phyloP scores from a whole-genome alignment of 2,888 invertebrate species.

The Habroteleia sp. region DNA sequence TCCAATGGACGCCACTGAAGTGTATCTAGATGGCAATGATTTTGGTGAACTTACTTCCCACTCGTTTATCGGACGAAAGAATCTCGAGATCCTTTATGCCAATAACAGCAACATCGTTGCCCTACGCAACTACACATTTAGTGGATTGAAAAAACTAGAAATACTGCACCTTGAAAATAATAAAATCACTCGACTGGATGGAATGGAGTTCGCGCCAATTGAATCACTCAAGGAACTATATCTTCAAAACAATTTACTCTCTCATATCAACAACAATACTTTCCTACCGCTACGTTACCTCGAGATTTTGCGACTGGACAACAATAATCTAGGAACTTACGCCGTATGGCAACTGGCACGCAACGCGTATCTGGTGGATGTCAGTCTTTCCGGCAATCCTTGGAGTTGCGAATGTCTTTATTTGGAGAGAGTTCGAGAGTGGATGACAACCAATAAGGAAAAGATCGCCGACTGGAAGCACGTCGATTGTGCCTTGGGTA shows the following conservation, averaged over 20 bases:
- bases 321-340: conserved; percentile 90
- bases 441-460: conserved; percentile 89
- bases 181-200: conserved; percentile 88
- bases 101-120: conserved; percentile 93
- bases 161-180: conserved; percentile 94
- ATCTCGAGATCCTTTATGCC: conserved; percentile 91
- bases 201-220: conserved; percentile 91
- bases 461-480: conserved; percentile 90
- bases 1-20: conserved; percentile 97
- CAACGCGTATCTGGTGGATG: conserved; percentile 93
- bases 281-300: conserved; percentile 90
- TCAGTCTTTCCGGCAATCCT: conserved; percentile 91
- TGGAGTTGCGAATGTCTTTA: conserved; percentile 96
- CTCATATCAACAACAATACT: conserved; percentile 91
- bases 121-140: conserved; percentile 94
- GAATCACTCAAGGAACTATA: conserved; percentile 92
- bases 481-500: conserved; percentile 88
- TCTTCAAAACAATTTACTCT: conserved; percentile 92
- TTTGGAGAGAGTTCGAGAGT: conserved; percentile 89
- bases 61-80: conserved; percentile 95
- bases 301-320: conserved; percentile 91
- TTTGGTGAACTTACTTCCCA: conserved; percentile 93
- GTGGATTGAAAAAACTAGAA: conserved; percentile 89
- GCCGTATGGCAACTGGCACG: conserved; percentile 92
- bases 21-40: conserved; percentile 95